Evolutionary conservation across 1,140 invertebrate genomes (phyloP).

Genomic region (Solenopsis invicta): DNA sequence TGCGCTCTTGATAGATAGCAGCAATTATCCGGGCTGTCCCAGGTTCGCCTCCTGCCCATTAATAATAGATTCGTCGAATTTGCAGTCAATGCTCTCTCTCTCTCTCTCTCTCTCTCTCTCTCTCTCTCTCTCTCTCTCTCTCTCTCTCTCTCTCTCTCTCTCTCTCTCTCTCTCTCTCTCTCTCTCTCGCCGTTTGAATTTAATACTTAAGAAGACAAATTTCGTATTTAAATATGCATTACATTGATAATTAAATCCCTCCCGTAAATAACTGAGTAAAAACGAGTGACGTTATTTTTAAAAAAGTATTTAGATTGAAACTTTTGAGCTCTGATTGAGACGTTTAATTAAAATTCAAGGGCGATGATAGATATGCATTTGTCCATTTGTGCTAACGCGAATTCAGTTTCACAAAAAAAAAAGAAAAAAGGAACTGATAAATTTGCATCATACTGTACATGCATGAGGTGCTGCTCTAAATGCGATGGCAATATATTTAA

Average conservation of each 20-base stretch:
- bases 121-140: constrained; percentile 43
- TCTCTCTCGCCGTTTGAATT: constrained; percentile 24
- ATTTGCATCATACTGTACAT: not conserved
- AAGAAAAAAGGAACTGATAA: not conserved
- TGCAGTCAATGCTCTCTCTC: constrained; percentile 22
- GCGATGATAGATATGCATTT: not conserved
- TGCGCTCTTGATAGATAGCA: constrained; percentile 55
- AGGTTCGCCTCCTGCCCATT: constrained; percentile 18
- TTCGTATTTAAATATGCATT: not conserved
- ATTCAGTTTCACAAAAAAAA: not conserved
- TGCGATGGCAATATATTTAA: not conserved
- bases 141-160: constrained; percentile 43
- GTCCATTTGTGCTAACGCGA: not conserved
- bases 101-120: constrained; percentile 43
- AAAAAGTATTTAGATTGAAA: not conserved
- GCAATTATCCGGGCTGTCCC: constrained; percentile 52
- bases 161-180: constrained; percentile 43
- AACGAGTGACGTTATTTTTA: not conserved
- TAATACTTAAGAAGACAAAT: constrained; percentile 28
- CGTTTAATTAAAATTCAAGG: not conserved
- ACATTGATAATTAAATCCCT: constrained; percentile 12
- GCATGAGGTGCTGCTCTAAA: not conserved
- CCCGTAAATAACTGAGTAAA: not conserved
- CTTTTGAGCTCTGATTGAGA: not conserved
- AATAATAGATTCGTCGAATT: constrained; percentile 59